Evolutionary conservation across 2,113 vertebrate genomes (phyloP).

Genomic region (Hemiscyllium ocellatum): DNA sequence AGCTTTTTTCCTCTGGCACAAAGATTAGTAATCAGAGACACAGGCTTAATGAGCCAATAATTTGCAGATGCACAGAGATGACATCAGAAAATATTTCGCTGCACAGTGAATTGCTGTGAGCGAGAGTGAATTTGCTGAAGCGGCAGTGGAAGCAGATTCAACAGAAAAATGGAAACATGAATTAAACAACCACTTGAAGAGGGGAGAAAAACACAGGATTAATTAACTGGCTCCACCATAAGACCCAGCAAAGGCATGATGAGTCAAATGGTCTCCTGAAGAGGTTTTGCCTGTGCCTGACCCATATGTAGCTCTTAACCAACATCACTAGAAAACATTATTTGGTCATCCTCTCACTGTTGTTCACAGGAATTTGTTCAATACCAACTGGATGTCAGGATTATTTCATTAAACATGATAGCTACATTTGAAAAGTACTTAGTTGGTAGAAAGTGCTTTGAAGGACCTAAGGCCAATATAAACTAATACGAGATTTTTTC

Average conservation of each 20-base stretch:
- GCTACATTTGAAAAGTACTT: neutral
- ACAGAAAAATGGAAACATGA: neutral
- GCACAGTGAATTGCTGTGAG: too few relatives aligned
- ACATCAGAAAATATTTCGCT: too few relatives aligned
- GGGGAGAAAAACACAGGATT: neutral
- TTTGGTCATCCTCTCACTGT: neutral
- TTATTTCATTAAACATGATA: neutral
- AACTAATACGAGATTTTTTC: neutral
- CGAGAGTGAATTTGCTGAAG: neutral
- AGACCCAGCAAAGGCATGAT: neutral
- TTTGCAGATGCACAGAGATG: too few relatives aligned
- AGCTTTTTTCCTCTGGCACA: too few relatives aligned
- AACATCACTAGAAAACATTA: neutral
- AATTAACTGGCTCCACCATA: neutral
- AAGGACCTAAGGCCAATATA: neutral
- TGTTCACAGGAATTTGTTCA: neutral
- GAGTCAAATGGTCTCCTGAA: neutral
- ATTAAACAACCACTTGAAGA: neutral
- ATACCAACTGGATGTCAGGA: neutral
- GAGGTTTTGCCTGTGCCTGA: neutral
- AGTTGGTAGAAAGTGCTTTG: neutral
- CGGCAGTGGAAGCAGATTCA: neutral
- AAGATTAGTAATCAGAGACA: too few relatives aligned
- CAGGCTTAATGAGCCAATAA: too few relatives aligned
- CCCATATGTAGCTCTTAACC: neutral